These are phyloP conservation scores for Zeuzera pyrina DNA, from an alignment of 2,888 invertebrate genomes.

Conservation along the genomic window DNA sequence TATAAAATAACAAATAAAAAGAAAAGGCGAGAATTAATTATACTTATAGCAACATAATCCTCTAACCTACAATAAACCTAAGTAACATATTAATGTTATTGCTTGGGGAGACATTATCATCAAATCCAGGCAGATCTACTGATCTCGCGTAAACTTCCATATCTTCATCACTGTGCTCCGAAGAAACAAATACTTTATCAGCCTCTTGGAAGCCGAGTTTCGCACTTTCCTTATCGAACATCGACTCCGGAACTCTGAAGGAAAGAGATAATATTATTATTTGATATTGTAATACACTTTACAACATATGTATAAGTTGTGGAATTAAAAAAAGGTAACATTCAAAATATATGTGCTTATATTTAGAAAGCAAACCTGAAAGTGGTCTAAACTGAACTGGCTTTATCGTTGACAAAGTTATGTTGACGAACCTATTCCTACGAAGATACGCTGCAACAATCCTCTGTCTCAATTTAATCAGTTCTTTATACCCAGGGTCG, in stretches of 20 bases:
- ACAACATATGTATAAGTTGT: neutral
- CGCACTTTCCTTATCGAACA: constrained; percentile 42
- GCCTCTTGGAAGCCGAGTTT: constrained; percentile 48
- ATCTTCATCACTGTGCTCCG: constrained; percentile 81
- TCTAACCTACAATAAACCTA: constrained; percentile 78
- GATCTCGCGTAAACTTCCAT: constrained; percentile 82
- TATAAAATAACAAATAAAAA: too few species aligned
- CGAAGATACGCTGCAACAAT: constrained; percentile 57
- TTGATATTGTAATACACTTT: neutral
- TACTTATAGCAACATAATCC: too few species aligned
- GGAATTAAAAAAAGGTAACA: neutral
- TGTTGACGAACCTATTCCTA: constrained; percentile 38
- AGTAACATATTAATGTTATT: constrained; percentile 81
- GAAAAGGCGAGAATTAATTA: too few species aligned
- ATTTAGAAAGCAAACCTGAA: neutral
- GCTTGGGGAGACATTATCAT: constrained; percentile 85
- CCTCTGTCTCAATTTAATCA: constrained; percentile 51
- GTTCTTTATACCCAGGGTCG: constrained; percentile 50
- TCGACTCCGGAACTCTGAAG: constrained; percentile 37
- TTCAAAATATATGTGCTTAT: neutral
- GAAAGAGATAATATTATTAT: neutral
- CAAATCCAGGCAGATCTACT: constrained; percentile 85
- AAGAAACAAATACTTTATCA: constrained; percentile 66
- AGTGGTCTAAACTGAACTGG: too few species aligned
- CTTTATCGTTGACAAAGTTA: neutral